A percentile compares a stretch with the other conserved stretches of the same genome.
These are phyloP conservation scores for Sterrhoptilus dennistouni DNA, from an alignment of 2,113 vertebrate species.

Conservation along the genomic window DNA sequence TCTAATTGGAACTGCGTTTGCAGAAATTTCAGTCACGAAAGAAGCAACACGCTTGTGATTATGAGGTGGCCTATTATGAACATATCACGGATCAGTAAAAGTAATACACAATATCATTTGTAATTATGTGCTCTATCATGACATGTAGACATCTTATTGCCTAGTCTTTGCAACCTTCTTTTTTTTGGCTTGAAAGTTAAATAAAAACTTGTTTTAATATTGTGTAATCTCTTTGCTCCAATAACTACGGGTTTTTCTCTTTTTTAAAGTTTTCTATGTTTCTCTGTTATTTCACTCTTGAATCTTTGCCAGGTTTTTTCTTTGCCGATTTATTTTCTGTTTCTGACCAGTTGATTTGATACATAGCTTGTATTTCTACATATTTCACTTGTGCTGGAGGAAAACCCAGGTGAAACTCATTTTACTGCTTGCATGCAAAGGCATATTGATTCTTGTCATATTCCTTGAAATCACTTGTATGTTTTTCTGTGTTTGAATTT, in stretches of 20 bases:
- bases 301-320: neutral
- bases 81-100: neutral
- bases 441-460: neutral
- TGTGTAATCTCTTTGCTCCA: neutral
- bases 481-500: neutral
- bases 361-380: neutral
- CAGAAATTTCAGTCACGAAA: neutral
- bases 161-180: neutral
- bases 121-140: neutral
- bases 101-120: rapidly evolving
- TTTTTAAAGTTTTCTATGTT: neutral
- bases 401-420: neutral
- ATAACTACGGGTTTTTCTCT: neutral
- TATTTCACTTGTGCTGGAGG: neutral
- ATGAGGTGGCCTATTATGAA: neutral
- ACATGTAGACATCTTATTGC: neutral
- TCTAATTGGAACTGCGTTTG: neutral
- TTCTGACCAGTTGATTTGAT: neutral
- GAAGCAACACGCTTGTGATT: neutral
- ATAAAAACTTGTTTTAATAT: rapidly evolving
- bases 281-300: neutral
- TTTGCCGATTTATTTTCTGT: neutral
- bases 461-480: neutral
- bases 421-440: neutral
- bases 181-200: neutral